Evolutionary conservation across 64 coral and sea anemone species (phyloP), one percentile per base, ranked within the genome.

Genomic region (Anthopleura sola): DNA sequence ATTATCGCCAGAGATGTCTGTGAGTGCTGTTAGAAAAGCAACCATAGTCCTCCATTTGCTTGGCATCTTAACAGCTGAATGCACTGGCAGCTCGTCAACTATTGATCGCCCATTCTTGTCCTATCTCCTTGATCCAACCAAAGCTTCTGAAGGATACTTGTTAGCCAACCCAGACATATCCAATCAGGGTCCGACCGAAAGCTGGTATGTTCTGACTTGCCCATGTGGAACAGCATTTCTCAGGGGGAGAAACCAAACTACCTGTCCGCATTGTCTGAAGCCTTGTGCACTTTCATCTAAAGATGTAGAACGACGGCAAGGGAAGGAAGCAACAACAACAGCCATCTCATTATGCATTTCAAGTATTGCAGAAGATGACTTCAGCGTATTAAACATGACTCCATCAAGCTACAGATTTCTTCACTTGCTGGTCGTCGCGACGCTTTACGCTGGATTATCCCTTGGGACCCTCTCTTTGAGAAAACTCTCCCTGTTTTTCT

Each of bases 321-420:
- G 15, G 60, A n/a, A n/a, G 39, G 11, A 24, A 19, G 38, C 20
- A 86, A 24, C 19, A 53, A 17, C 32, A 60, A 78, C 81, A 16
- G 18, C 16, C 21, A 12, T 38, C 18, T 44, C 24, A 21, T 33
- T 79, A 18, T 79, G 76, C 39, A 48, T 79, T 44, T 37, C 36
- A 23, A 20, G 44, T 0, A 44, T 33, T n/a, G 15, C 37, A 48
- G 76, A 33, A 78, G 76, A 79, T 48, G 37, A 79, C 17, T 49
- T 88, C 34, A 68, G 90, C 68, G 37, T 92, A 84, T 49, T 77
- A 87, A 10, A 20, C 56, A 38, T 34, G 86, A 92, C 91, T 34
- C 90, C 94, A 28, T 76, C 64, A 23, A 83, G 88, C 58, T 97
- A 90, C 44, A 78, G 94, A 83, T 49, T 90, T 34, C 80, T 93